Percentiles rank a stretch among this genome's conserved stretches.
These are phyloP conservation scores for Micromussa lordhowensis DNA, from an alignment of 92 coral and sea anemone genomes.

Conservation along the genomic window DNA sequence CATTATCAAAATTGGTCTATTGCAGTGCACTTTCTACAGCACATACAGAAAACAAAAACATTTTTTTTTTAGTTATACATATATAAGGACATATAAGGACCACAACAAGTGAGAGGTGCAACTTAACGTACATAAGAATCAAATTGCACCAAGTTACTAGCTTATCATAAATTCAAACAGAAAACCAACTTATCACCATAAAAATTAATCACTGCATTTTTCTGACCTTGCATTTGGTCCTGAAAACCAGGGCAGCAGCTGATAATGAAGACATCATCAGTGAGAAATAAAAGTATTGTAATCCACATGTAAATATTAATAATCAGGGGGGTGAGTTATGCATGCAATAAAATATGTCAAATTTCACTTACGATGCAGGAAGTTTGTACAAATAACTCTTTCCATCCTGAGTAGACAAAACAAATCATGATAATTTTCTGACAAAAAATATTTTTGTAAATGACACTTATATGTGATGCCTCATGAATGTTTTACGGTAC, in stretches of 20 bases:
- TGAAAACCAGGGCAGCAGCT: slow-evolving; percentile 97
- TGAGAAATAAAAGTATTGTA: not conserved
- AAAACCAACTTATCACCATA: too few relatives aligned
- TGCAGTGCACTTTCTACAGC: too few relatives aligned
- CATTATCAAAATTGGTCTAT: too few relatives aligned
- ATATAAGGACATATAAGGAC: too few relatives aligned
- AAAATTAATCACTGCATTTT: not conserved
- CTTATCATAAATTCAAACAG: too few relatives aligned
- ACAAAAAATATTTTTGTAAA: not conserved
- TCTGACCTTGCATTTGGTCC: slow-evolving; percentile 74
- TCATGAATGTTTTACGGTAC: not conserved
- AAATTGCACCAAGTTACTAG: too few relatives aligned
- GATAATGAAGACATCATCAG: not conserved
- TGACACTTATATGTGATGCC: not conserved
- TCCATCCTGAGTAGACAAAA: slow-evolving; percentile 71
- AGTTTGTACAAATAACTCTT: slow-evolving; percentile 88
- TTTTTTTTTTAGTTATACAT: too few relatives aligned
- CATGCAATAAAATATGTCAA: not conserved
- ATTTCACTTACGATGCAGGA: slow-evolving; percentile 79
- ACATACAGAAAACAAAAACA: too few relatives aligned
- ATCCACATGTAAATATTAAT: not conserved
- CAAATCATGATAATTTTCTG: not conserved
- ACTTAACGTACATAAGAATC: too few relatives aligned
- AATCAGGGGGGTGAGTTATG: not conserved
- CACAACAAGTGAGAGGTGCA: too few relatives aligned